These are phyloP conservation scores for Hemichromis elongatus DNA, from an alignment of 2,113 vertebrate genomes.

Conservation along the genomic window DNA sequence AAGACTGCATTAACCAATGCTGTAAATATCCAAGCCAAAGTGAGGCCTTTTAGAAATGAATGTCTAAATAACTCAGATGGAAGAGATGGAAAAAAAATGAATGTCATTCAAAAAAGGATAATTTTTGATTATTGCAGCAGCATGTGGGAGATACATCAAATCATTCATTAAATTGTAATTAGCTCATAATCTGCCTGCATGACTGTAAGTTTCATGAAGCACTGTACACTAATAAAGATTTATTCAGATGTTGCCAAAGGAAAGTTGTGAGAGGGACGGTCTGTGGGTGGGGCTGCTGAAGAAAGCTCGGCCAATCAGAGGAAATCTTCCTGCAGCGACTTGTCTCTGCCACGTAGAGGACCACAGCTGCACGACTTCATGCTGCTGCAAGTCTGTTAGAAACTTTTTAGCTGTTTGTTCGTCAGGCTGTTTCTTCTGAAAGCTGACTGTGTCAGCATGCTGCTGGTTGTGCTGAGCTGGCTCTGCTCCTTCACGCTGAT, in stretches of 20 bases:
- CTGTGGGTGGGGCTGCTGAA: constrained; percentile 5
- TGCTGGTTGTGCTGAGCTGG: constrained; percentile 49
- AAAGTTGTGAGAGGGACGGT: neutral
- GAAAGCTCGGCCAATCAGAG: constrained; percentile 41
- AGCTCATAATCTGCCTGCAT: constrained; percentile 33
- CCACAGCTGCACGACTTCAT: neutral
- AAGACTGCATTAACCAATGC: constrained; percentile 9
- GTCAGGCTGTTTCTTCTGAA: neutral
- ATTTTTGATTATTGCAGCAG: neutral
- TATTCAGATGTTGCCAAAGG: neutral
- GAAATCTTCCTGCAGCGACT: neutral
- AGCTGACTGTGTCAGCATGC: constrained; percentile 41
- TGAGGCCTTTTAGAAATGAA: neutral
- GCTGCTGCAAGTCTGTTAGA: neutral
- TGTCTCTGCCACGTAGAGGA: constrained; percentile 62
- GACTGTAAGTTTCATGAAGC: constrained; percentile 18
- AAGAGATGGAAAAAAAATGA: neutral
- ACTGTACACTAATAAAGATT: constrained; percentile 21
- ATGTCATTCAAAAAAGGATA: neutral
- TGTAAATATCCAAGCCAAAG: constrained; percentile 23
- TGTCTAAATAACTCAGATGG: constrained; percentile 15
- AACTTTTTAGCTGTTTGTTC: neutral
- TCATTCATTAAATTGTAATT: neutral
- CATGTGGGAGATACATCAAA: constrained; percentile 27
- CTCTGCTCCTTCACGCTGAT: constrained; percentile 50